A percentile compares a stretch with the other conserved stretches of the same genome.
Conservation (phyloP, 1,140 invertebrate genomes). For the Meloidogyne floridensis region DNA sequence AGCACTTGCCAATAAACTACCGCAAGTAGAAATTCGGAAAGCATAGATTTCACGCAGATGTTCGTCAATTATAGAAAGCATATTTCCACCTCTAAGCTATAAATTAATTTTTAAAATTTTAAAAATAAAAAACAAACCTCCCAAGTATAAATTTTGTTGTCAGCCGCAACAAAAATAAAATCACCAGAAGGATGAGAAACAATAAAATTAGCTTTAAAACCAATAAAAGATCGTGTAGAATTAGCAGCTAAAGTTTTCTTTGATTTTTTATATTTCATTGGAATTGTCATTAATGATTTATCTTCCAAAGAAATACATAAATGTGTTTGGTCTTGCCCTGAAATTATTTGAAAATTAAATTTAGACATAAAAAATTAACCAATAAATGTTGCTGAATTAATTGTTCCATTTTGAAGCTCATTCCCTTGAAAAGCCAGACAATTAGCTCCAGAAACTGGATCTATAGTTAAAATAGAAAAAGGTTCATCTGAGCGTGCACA, state of each 20-base stretch:
- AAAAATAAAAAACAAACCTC: not conserved
- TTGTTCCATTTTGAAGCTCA: slow-evolving; percentile 11
- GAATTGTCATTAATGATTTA: slow-evolving; percentile 6
- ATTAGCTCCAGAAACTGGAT: slow-evolving; percentile 17
- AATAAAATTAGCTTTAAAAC: not conserved
- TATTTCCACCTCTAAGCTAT: slow-evolving; percentile 8
- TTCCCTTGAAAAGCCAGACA: slow-evolving; percentile 13
- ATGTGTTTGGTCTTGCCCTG: slow-evolving; percentile 12
- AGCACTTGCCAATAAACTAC: slow-evolving; percentile 19
- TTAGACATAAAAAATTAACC: not conserved
- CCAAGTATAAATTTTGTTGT: slow-evolving; percentile 15
- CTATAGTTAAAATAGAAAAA: slow-evolving; percentile 20
- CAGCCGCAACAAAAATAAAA: slow-evolving; percentile 17
- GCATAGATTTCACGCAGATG: slow-evolving; percentile 20
- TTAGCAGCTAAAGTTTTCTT: not conserved
- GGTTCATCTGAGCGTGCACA: slow-evolving; percentile 13
- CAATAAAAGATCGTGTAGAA: not conserved
- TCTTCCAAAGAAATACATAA: slow-evolving; percentile 17
- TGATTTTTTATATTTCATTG: slow-evolving; percentile 18
- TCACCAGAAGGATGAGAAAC: slow-evolving; percentile 25
- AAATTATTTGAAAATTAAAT: not conserved
- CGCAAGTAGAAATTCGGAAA: slow-evolving; percentile 18
- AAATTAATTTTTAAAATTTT: too few species aligned
- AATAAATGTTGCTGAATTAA: slow-evolving; percentile 13
- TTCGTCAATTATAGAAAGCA: slow-evolving; percentile 20